Conservation (phyloP, 2,888 invertebrate genomes). For the Drosophila limbata region DNA sequence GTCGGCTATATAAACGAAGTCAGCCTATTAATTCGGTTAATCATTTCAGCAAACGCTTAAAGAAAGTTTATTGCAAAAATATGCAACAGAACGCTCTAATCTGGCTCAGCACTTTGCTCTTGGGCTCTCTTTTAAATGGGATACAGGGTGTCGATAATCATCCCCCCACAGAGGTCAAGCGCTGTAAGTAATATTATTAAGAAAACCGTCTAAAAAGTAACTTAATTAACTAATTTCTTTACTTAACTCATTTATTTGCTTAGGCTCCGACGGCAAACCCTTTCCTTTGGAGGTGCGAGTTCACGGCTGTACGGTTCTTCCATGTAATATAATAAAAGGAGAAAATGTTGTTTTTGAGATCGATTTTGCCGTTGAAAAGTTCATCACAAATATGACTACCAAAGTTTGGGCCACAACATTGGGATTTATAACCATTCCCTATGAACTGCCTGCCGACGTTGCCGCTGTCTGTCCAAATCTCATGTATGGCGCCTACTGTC, state of each 20-base stretch:
- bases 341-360: conserved; percentile 74
- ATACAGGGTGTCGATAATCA: conserved; percentile 29
- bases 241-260: conserved; percentile 17
- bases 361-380: conserved; percentile 76
- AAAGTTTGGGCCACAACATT: conserved; percentile 81
- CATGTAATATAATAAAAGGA: conserved; percentile 82
- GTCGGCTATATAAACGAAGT: conserved; percentile 49
- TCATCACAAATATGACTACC: conserved; percentile 61
- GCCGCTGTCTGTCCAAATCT: conserved; percentile 82
- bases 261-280: conserved; percentile 75
- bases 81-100: conserved; percentile 50
- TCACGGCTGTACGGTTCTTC: conserved; percentile 77
- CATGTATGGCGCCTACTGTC: conserved; percentile 81
- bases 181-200: conserved; percentile 60
- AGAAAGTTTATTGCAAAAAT: conserved; percentile 30
- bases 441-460: conserved; percentile 81
- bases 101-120: conserved; percentile 39
- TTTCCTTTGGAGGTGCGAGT: conserved; percentile 77
- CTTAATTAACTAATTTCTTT: neutral
- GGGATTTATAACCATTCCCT: conserved; percentile 82
- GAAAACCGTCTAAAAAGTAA: neutral
- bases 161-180: conserved; percentile 68
- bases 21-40: conserved; percentile 17
- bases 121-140: conserved; percentile 14
- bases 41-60: conserved; percentile 30